These are phyloP conservation scores for Panagrolaimus sp. DNA, from an alignment of 1,140 invertebrate species.

Conservation along the genomic window DNA sequence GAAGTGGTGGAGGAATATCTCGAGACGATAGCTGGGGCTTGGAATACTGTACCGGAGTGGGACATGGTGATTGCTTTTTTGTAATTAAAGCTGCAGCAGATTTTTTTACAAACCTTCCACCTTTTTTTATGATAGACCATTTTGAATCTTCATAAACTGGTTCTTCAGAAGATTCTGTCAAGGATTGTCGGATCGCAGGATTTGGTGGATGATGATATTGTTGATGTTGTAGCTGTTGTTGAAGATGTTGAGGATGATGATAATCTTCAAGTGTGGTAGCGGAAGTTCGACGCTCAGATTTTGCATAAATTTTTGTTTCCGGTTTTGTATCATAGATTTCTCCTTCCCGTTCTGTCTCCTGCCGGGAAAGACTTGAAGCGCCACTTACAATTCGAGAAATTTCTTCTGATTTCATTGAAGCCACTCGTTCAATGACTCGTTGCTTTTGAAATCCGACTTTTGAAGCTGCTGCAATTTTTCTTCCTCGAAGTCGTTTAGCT, in stretches of 20 bases:
- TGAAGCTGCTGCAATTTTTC: background rate
- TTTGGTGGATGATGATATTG: slow-evolving; percentile 5
- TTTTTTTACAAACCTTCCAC: slow-evolving; percentile 9
- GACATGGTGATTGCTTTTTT: background rate
- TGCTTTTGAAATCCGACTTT: background rate
- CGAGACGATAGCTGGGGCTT: background rate
- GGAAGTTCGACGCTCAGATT: background rate
- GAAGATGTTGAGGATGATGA: background rate
- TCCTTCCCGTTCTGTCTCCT: no score
- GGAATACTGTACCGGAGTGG: background rate
- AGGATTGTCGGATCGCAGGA: background rate
- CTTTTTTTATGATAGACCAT: background rate
- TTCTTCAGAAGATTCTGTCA: background rate
- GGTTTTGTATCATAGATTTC: no score
- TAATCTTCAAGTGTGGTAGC: background rate
- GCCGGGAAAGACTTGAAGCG: background rate
- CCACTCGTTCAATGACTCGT: background rate
- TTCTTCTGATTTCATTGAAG: background rate
- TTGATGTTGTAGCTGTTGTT: background rate
- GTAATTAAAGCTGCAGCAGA: background rate
- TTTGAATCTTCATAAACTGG: background rate
- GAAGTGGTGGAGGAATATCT: background rate
- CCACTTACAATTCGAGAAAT: background rate
- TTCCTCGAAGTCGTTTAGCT: background rate
- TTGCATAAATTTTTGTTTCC: no score